Conservation (phyloP, 2,113 vertebrate genomes). For the Rhea pennata region DNA sequence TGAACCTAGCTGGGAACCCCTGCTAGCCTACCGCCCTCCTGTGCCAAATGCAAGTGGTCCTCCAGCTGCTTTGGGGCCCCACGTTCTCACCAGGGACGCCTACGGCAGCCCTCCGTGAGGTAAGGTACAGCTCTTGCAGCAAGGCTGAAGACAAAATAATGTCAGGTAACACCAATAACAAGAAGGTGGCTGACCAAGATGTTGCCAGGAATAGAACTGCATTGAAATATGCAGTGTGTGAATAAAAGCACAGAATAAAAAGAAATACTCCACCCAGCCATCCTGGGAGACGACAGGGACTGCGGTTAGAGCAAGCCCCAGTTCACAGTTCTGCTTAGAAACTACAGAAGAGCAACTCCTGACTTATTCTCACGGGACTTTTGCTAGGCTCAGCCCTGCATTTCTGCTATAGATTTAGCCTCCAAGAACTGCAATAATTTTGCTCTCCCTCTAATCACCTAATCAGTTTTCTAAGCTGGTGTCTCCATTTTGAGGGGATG, state of each 20-base stretch:
- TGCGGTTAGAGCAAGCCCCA: neutral
- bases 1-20: neutral
- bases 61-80: neutral
- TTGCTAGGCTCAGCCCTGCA: fast-evolving
- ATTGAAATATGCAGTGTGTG: neutral
- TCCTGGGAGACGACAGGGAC: neutral
- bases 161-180: neutral
- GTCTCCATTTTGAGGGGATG: neutral
- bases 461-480: neutral
- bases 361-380: neutral
- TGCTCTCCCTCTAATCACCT: neutral
- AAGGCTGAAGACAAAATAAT: neutral
- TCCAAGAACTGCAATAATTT: neutral
- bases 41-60: neutral
- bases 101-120: neutral
- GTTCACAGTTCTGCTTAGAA: neutral
- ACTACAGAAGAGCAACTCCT: neutral
- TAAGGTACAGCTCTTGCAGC: neutral
- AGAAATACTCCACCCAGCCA: neutral
- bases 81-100: neutral
- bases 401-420: neutral
- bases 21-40: neutral
- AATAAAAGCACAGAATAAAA: neutral
- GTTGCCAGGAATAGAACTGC: neutral
- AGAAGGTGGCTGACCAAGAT: neutral